Base-by-base conservation (phyloP, 2,888 invertebrate species). In the Thelaira solivaga region DNA sequence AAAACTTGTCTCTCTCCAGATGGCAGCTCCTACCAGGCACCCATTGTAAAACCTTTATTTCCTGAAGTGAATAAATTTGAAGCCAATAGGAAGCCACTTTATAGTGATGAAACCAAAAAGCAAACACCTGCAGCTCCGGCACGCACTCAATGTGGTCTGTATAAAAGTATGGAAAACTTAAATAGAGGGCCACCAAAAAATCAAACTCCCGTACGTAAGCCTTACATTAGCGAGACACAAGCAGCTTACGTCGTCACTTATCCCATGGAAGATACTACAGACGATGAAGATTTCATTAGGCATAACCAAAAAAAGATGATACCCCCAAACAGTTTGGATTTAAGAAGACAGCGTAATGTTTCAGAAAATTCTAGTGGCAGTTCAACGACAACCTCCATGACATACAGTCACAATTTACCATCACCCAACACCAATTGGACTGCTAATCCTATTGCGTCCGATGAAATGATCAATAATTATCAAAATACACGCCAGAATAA, bases 21-120 rank as follows among this genome's bases (percentile, higher is more conserved):
- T 45, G 88, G 88, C 0, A 83, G 87, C 1, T 72, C 83, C 4
- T 88, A 88, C 74, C 87, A 88, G 53, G 88, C 88, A 0, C 88
- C 88, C 0, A 34, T 85, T 39, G 88, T 88, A 5, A 87, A 88
- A 11, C 88, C 88, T 0, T 80, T 88, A 1, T 88, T 88, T 36
- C 88, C 88, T 3, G 83, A 86, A 62, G 64, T 87, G 0, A 85
- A 80, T 13, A 85, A 82, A 43, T 86, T 83, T 45, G 86, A 86
- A 62, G 20, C 84, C 1, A 84, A 87, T 41, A 85, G 88, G 0
- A 73, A 82, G 47, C 87, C 89, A 0, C 69, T 84, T 29, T 88
- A 85, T 53, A 45, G 68, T 1, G 76, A 77, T 4, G 34, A 67
- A 6, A 4, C 64, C 1, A 62, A 34, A 16, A 67, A 75, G 11